Conservation (phyloP, 1,140 invertebrate species). For the Lepidurus arcticus region DNA sequence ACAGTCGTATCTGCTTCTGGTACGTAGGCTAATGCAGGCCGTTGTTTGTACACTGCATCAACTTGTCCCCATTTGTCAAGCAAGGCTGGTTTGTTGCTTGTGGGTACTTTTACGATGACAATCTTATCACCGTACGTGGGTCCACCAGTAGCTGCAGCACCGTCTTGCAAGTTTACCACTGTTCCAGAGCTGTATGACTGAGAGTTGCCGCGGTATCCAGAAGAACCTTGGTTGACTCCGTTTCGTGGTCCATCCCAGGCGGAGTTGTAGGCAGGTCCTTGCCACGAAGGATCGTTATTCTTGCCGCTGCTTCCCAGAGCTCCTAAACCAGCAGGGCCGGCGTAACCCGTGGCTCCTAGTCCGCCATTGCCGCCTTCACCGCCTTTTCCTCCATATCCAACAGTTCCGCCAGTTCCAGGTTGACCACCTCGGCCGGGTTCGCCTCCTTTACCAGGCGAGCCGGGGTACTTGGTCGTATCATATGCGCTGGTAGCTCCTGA, state of each 20-base stretch:
- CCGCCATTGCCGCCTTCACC: slow-evolving; percentile 28
- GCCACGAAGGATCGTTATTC: not conserved
- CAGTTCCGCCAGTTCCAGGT: slow-evolving; percentile 10
- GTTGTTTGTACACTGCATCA: not conserved
- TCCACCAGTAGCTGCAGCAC: not conserved
- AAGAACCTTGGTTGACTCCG: slow-evolving; percentile 17
- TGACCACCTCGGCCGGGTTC: not conserved
- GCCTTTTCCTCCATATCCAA: slow-evolving; percentile 21
- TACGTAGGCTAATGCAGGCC: slow-evolving; percentile 2
- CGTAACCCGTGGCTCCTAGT: not conserved
- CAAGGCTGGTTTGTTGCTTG: slow-evolving; percentile 31
- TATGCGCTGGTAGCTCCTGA: not conserved
- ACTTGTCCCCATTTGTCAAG: slow-evolving; percentile 29
- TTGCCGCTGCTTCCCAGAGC: not conserved
- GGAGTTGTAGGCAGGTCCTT: slow-evolving; percentile 24
- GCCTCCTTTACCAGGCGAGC: not conserved
- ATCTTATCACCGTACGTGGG: slow-evolving; percentile 30
- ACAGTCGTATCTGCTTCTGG: not conserved
- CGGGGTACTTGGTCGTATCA: not conserved
- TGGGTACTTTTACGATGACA: slow-evolving; percentile 32
- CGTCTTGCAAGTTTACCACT: not conserved
- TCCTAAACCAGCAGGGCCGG: slow-evolving; percentile 25
- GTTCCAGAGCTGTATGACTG: not conserved
- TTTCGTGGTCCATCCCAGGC: slow-evolving; percentile 23
- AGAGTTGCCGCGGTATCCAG: not conserved